Base-by-base conservation (phyloP, 2,113 vertebrate genomes). In the Sapajus apella region DNA sequence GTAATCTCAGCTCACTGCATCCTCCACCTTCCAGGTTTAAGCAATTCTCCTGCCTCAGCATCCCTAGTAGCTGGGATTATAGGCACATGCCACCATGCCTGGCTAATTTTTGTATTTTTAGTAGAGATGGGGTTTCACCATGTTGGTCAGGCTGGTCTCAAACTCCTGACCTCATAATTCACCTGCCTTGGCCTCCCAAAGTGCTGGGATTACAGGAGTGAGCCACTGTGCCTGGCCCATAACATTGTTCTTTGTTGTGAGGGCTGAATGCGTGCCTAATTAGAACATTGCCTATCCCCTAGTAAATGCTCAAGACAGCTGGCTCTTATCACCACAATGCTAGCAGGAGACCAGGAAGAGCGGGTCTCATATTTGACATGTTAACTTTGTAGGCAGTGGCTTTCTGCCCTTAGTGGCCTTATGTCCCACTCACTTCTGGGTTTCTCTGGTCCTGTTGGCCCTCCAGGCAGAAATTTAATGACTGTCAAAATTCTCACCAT, bases 401-500 rank as follows among this genome's bases (percentile, higher is more conserved):
- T 87, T 91, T 70, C 40, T 64, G 87, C 64, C 61, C 68, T 66
- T 11, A 1, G 40, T 47, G 55, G 16, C 45, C 73, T 89, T 70
- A 35, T 13, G 52, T 81, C 47, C 66, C 77, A 77, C 25, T 85
- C 52, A 5, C 23, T 32, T 56, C 72, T 35, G n/a, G 83, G 52
- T n/a, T 56, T 93, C 93, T 79, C 43, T 89, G 93, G 47, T 72
- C 16, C 18, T 17, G 0, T 6, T 75, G 45, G 66, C 35, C 56
- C 32, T 90, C n/a, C 23, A 88, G 76, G 75, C 55, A 85, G 87
- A 96, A 94, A 96, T 79, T 32, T 90, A 80, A 93, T 18, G 76
- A 52, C 90, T 47, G 56, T 97, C 87, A 96, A 23, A 91, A 96
- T 81, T 76, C 84, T 97, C 76, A 56, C 77, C 32, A 2, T 96